Percentiles rank a stretch among this genome's conserved stretches.
Conservation (phyloP, 1,140 invertebrate genomes). For the Choristoneura fumiferana region DNA sequence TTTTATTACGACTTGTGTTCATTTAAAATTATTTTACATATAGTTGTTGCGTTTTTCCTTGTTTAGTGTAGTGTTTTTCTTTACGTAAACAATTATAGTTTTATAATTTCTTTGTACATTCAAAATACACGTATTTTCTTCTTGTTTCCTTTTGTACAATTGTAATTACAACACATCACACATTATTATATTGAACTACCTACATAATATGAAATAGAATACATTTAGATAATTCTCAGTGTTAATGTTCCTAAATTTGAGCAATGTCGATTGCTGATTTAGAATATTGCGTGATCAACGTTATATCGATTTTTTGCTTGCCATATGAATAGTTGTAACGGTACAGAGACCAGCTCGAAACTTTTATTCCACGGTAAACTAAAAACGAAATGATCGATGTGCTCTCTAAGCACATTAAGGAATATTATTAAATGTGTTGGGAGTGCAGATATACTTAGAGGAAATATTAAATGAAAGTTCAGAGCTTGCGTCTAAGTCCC, state of each 20-base stretch:
- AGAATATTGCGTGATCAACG: slow-evolving; percentile 44
- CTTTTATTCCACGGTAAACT: background rate
- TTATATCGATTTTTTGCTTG: slow-evolving; percentile 60
- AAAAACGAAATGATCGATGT: slow-evolving; percentile 7
- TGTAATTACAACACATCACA: slow-evolving; percentile 45
- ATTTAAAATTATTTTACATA: slow-evolving; percentile 42
- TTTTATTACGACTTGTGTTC: slow-evolving; percentile 67
- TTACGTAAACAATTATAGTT: slow-evolving; percentile 19
- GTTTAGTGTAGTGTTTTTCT: slow-evolving; percentile 34
- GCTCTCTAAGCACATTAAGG: background rate
- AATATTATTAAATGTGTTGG: slow-evolving; percentile 7
- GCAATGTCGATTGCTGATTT: slow-evolving; percentile 61
- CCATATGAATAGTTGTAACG: slow-evolving; percentile 57
- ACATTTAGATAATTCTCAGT: slow-evolving; percentile 73
- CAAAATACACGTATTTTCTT: slow-evolving; percentile 40
- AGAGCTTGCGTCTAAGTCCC: background rate
- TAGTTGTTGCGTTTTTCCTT: slow-evolving; percentile 33
- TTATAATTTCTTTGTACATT: slow-evolving; percentile 34
- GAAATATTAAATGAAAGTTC: background rate
- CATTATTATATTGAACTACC: slow-evolving; percentile 51
- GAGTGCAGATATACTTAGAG: background rate
- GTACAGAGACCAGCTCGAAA: slow-evolving; percentile 8
- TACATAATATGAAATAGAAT: slow-evolving; percentile 68
- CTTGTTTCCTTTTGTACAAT: slow-evolving; percentile 43
- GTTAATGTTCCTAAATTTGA: slow-evolving; percentile 77